These are phyloP conservation scores for Dryobotodes eremita DNA, from an alignment of 2,888 invertebrate genomes.

Conservation along the genomic window DNA sequence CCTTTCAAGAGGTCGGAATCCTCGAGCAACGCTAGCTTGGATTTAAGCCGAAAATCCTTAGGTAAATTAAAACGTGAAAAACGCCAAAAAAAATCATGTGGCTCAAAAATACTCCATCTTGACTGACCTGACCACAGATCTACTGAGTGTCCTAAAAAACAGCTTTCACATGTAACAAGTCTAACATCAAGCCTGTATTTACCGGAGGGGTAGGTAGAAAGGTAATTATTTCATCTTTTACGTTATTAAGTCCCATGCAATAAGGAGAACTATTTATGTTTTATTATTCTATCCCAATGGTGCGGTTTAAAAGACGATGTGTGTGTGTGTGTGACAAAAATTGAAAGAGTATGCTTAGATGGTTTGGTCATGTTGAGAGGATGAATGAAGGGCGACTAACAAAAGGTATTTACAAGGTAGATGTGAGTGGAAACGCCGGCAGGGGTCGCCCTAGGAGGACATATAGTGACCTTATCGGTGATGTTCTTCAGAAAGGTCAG, in stretches of 20 bases:
- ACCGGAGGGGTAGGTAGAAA: neutral
- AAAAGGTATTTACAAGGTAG: too few species aligned
- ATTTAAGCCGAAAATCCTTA: neutral
- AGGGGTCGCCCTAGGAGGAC: too few species aligned
- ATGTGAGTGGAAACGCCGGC: too few species aligned
- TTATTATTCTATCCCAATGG: neutral
- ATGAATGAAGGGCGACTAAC: too few species aligned
- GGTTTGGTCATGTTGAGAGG: too few species aligned
- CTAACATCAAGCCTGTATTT: neutral
- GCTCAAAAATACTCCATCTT: neutral
- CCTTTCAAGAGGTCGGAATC: neutral
- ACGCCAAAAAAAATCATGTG: neutral
- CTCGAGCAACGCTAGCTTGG: neutral
- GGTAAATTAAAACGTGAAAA: neutral
- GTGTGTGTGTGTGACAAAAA: too few species aligned
- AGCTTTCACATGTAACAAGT: neutral
- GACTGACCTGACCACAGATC: neutral
- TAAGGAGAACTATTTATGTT: neutral
- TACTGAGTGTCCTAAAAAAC: neutral
- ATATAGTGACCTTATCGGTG: too few species aligned
- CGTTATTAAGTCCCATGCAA: neutral
- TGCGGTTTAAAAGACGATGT: too few species aligned
- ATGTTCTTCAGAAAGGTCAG: too few species aligned
- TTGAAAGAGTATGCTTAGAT: too few species aligned
- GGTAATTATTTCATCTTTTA: too few species aligned